Conservation (phyloP, 2,797 vertebrate species). For the Margarornis squamiger region DNA sequence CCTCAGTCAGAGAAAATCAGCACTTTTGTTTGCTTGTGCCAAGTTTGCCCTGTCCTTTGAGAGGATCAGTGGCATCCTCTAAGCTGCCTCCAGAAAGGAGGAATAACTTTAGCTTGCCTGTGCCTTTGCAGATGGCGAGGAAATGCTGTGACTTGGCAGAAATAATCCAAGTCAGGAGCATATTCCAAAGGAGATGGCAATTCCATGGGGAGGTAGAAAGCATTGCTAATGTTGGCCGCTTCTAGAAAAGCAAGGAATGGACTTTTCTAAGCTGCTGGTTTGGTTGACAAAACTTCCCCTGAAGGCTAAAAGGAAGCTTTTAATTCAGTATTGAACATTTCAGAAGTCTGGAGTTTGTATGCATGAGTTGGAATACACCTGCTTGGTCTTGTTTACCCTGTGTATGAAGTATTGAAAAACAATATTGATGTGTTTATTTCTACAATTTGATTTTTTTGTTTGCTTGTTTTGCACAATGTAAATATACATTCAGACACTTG, state of each 20-base stretch:
- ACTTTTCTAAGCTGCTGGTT: not conserved
- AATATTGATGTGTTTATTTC: not conserved
- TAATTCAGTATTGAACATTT: not conserved
- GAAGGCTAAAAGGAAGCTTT: not conserved
- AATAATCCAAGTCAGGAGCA: not conserved
- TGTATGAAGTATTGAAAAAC: not conserved
- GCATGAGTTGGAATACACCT: not conserved
- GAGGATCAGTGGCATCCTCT: not conserved
- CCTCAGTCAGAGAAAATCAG: not conserved
- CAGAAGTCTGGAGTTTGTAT: not conserved
- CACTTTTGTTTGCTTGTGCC: not conserved
- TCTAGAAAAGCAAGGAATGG: not conserved
- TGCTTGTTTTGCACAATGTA: not conserved
- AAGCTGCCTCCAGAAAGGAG: not conserved
- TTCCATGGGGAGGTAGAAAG: not conserved
- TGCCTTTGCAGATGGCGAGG: not conserved
- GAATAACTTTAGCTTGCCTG: not conserved
- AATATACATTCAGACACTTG: not conserved
- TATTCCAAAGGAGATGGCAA: not conserved
- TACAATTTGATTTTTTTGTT: not conserved
- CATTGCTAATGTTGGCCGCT: not conserved
- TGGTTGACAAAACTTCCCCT: not conserved
- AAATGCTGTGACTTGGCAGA: not conserved
- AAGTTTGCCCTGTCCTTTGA: not conserved
- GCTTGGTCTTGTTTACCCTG: not conserved